Conservation (phyloP, 2,113 vertebrate genomes). For the Puffinus mauretanicus region DNA sequence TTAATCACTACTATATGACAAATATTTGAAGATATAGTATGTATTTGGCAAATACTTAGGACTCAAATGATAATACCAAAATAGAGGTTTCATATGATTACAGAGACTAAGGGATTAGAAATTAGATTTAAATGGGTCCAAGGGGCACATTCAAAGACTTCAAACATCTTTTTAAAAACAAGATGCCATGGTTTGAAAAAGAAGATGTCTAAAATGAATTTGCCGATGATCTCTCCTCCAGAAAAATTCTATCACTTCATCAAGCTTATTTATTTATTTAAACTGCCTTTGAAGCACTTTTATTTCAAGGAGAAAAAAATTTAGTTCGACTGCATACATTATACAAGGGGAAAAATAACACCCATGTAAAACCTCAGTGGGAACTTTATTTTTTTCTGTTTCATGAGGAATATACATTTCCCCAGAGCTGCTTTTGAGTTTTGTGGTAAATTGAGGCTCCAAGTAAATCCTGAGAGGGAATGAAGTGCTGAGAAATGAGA, state of each 20-base stretch:
- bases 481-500: background rate
- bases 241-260: conserved; percentile 70
- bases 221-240: conserved; percentile 49
- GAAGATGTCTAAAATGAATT: conserved; percentile 44
- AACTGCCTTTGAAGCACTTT: conserved; percentile 67
- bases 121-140: conserved; percentile 68
- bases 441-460: background rate
- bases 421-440: background rate
- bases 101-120: conserved; percentile 63
- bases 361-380: conserved; percentile 3
- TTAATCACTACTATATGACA: conserved; percentile 58
- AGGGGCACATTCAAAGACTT: conserved; percentile 67
- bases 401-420: background rate
- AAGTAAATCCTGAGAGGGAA: background rate
- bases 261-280: conserved; percentile 66
- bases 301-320: conserved; percentile 10
- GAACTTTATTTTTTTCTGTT: conserved; percentile 30
- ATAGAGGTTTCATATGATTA: conserved; percentile 62
- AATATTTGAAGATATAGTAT: conserved; percentile 56
- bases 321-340: conserved; percentile 31
- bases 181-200: conserved; percentile 33
- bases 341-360: conserved; percentile 42
- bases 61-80: conserved; percentile 63
- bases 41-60: conserved; percentile 49
- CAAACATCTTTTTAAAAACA: conserved; percentile 56